Evolutionary conservation across 1,140 invertebrate species (phyloP).

Genomic region (Hirudo medicinalis): DNA sequence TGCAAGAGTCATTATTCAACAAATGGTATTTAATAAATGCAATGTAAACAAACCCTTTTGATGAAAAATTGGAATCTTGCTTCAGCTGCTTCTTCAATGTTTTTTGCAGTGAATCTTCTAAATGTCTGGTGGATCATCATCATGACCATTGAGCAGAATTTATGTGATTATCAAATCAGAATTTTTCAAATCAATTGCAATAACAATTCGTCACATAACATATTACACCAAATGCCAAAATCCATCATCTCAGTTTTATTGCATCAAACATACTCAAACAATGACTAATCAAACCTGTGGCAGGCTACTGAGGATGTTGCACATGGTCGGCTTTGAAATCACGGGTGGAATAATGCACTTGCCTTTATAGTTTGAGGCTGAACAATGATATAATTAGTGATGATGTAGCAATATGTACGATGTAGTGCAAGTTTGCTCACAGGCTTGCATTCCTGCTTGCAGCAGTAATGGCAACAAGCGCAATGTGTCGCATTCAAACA

Average conservation of each 20-base stretch:
- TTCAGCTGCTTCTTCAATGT: conserved; percentile 51
- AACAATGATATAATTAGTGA: too few relatives aligned
- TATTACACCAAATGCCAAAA: too few relatives aligned
- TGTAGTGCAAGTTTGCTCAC: too few relatives aligned
- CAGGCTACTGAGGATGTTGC: background rate
- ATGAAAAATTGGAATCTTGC: conserved; percentile 75
- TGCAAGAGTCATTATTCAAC: background rate
- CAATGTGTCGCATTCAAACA: too few relatives aligned
- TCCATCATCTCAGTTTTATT: background rate
- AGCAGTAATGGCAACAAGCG: too few relatives aligned
- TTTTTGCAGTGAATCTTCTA: conserved; percentile 51
- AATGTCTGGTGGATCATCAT: conserved; percentile 43
- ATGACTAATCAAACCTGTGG: background rate
- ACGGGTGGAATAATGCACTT: background rate
- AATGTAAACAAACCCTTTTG: conserved; percentile 44
- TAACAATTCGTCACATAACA: background rate
- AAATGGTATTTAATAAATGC: background rate
- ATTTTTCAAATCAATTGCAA: background rate
- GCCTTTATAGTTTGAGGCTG: conserved; percentile 2
- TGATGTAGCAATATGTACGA: too few relatives aligned
- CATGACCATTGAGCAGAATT: conserved; percentile 19
- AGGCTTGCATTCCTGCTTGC: too few relatives aligned
- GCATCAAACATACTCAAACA: background rate
- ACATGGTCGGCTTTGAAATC: background rate
- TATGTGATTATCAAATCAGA: background rate